Evolutionary conservation across 2,888 invertebrate species (phyloP).

Genomic region (Choristoneura rosaceana): DNA sequence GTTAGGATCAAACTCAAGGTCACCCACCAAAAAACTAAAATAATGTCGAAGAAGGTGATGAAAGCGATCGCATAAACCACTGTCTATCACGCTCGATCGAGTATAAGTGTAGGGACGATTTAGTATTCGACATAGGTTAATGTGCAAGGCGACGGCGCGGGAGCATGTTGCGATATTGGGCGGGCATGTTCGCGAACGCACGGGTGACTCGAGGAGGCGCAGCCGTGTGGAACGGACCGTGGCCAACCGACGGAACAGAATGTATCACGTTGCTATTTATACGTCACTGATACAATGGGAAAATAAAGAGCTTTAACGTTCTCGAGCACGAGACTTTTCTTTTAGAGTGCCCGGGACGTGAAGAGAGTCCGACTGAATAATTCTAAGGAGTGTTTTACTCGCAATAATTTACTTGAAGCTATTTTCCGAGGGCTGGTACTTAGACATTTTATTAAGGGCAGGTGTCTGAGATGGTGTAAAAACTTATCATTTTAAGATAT

Average conservation of each 20-base stretch:
- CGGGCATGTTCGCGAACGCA: conserved; percentile 72
- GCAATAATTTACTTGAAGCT: too few relatives aligned
- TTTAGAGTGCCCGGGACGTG: conserved; percentile 2
- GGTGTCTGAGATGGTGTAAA: too few relatives aligned
- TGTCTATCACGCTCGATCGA: conserved; percentile 34
- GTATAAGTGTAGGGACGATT: conserved; percentile 31
- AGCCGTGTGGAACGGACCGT: conserved; percentile 68
- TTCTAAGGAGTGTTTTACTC: background rate
- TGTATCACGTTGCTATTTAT: conserved; percentile 37
- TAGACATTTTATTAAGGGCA: too few relatives aligned
- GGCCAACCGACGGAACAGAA: conserved; percentile 49
- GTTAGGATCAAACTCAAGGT: background rate
- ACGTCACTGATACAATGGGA: conserved; percentile 44
- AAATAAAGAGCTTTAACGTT: conserved; percentile 41
- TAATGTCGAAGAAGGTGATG: background rate
- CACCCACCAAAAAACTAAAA: background rate
- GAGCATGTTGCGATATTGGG: conserved; percentile 71
- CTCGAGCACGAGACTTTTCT: conserved; percentile 18
- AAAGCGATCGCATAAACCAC: conserved; percentile 29
- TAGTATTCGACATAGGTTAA: conserved; percentile 46
- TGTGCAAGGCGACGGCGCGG: conserved; percentile 53
- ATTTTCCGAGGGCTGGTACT: too few relatives aligned
- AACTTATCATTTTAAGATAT: too few relatives aligned
- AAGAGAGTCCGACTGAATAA: background rate
- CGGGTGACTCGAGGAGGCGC: conserved; percentile 59